Evolutionary conservation across 2,113 vertebrate species (phyloP).

Genomic region (Meles meles): DNA sequence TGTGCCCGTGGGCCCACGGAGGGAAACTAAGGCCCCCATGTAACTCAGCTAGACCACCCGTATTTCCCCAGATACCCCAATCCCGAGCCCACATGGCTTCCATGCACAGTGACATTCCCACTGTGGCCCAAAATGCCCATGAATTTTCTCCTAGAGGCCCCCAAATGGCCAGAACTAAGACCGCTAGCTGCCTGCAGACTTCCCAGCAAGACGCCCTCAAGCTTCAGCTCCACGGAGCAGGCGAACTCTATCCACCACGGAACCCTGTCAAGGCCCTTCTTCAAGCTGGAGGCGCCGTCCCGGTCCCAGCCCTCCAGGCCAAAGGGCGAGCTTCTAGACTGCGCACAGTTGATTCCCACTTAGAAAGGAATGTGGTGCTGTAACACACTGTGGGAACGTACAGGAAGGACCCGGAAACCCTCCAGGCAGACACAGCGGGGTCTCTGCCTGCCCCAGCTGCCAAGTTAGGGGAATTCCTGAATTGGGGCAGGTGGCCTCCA

Average conservation of each 20-base stretch:
- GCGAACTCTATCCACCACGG: accelerated
- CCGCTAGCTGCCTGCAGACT: neutral
- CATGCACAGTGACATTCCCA: neutral
- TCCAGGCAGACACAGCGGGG: neutral
- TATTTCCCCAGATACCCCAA: neutral
- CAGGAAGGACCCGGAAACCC: neutral
- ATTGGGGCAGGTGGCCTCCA: neutral
- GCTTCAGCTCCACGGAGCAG: neutral
- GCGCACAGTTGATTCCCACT: neutral
- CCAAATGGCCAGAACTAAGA: neutral
- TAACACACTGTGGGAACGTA: accelerated
- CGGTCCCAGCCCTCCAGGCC: neutral
- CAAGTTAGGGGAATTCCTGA: neutral
- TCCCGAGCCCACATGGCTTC: neutral
- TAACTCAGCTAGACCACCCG: accelerated
- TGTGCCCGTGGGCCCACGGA: neutral
- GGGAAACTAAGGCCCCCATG: neutral
- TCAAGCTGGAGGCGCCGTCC: accelerated
- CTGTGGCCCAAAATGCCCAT: neutral
- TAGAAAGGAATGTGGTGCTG: neutral
- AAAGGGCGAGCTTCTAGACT: neutral
- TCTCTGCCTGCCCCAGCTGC: neutral
- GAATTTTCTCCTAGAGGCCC: neutral
- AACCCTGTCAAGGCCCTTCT: accelerated
- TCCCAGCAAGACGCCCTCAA: neutral